A percentile compares a stretch with the other conserved stretches of the same genome.
These are phyloP conservation scores for Drosophila subpulchrella DNA, from an alignment of 1,140 invertebrate genomes.

Conservation along the genomic window DNA sequence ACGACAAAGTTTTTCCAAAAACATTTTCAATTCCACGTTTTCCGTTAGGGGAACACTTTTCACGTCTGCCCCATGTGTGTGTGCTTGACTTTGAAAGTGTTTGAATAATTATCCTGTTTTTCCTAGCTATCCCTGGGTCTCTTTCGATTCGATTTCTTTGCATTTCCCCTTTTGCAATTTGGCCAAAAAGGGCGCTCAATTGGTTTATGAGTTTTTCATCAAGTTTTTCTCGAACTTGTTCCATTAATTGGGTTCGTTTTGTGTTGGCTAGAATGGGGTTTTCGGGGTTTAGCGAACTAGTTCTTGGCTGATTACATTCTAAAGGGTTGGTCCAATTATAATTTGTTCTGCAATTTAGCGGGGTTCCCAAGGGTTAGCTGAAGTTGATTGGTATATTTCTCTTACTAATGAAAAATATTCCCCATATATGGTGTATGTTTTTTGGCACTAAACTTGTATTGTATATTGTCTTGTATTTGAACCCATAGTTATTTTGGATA, in stretches of 20 bases:
- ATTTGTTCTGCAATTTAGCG: conserved; percentile 15
- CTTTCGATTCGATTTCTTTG: conserved; percentile 44
- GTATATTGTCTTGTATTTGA: not conserved
- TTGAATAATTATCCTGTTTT: conserved; percentile 80
- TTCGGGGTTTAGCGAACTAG: conserved; percentile 8
- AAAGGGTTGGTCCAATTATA: conserved; percentile 8
- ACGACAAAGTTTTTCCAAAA: conserved; percentile 42
- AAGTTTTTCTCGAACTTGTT: conserved; percentile 14
- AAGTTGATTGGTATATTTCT: conserved; percentile 9
- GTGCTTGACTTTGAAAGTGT: conserved; percentile 73
- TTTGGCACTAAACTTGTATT: not conserved
- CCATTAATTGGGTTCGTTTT: conserved; percentile 10
- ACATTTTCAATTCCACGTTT: conserved; percentile 46
- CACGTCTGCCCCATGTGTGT: conserved; percentile 14
- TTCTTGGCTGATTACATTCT: conserved; percentile 10
- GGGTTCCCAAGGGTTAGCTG: not conserved
- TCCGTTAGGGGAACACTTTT: conserved; percentile 28
- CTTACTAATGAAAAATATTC: not conserved
- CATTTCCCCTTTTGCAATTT: conserved; percentile 33
- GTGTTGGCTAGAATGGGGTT: not conserved
- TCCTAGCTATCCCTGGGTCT: conserved; percentile 1
- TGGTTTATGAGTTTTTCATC: conserved; percentile 52
- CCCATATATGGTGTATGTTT: no score
- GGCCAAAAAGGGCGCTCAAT: conserved; percentile 22
- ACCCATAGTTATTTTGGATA: not conserved